Percentiles rank a stretch among this genome's conserved stretches.
These are phyloP conservation scores for Lepidotrigona ventralis DNA, from an alignment of 1,140 invertebrate genomes.

Conservation along the genomic window DNA sequence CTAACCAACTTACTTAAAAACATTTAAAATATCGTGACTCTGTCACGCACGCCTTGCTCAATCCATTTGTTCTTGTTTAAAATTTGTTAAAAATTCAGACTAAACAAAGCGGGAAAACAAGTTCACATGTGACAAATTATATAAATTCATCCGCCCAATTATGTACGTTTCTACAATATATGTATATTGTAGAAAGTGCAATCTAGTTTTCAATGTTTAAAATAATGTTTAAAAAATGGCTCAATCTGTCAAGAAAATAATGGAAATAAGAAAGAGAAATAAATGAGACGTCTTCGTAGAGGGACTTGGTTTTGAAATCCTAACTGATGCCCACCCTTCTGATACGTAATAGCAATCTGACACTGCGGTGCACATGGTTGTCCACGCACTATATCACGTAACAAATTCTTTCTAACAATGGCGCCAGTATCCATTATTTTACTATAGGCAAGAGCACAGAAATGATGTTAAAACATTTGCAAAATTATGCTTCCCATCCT, in stretches of 20 bases:
- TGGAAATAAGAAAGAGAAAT: neutral
- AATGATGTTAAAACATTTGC: neutral
- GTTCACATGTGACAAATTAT: neutral
- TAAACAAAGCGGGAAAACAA: too few relatives aligned
- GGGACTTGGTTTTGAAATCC: constrained; percentile 35
- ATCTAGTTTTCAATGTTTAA: too few relatives aligned
- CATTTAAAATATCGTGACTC: too few relatives aligned
- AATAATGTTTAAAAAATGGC: too few relatives aligned
- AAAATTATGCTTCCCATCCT: neutral
- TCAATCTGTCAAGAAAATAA: neutral
- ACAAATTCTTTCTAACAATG: constrained; percentile 53
- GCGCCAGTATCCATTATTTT: constrained; percentile 40
- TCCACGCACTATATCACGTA: constrained; percentile 56
- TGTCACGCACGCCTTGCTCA: neutral
- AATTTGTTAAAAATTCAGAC: too few relatives aligned
- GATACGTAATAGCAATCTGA: constrained; percentile 56
- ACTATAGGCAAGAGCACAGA: too few relatives aligned
- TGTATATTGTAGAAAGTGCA: neutral
- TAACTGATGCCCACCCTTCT: constrained; percentile 39
- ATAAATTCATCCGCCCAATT: too few relatives aligned
- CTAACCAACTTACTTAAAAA: neutral
- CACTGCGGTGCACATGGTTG: constrained; percentile 25
- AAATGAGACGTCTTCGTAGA: neutral
- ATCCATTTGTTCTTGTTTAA: neutral
- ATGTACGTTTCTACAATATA: too few relatives aligned